Evolutionary conservation across 2,888 invertebrate genomes (phyloP).

Genomic region (Pyrrhia umbra): DNA sequence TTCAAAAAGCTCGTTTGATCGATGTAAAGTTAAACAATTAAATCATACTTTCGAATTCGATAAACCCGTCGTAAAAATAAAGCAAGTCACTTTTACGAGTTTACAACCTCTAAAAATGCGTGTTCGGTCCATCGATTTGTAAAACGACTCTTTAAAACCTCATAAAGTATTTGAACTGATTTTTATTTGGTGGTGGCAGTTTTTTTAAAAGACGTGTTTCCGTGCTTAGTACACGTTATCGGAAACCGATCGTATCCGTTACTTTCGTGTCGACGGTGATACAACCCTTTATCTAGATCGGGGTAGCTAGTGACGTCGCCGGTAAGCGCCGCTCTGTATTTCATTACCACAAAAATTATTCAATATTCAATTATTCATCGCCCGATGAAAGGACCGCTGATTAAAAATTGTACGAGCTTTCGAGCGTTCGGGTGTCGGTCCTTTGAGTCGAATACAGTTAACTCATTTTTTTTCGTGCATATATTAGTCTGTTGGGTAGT

Average conservation of each 20-base stretch:
- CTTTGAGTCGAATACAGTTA: not conserved
- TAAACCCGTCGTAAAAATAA: constrained; percentile 35
- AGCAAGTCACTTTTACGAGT: constrained; percentile 44
- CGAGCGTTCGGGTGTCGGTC: constrained; percentile 11
- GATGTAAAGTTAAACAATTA: constrained; percentile 17
- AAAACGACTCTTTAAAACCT: constrained; percentile 60
- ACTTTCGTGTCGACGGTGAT: constrained; percentile 78
- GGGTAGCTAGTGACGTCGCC: constrained; percentile 80
- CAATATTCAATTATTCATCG: constrained; percentile 82
- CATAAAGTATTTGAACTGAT: constrained; percentile 64
- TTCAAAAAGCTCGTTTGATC: not conserved
- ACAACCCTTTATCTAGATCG: constrained; percentile 89
- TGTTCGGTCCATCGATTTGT: constrained; percentile 54
- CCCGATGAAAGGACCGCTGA: constrained; percentile 52
- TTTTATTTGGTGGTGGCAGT: constrained; percentile 61
- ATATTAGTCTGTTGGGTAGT: not conserved
- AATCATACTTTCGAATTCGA: constrained; percentile 13
- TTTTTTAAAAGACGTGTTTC: constrained; percentile 71
- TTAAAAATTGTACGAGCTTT: constrained; percentile 46
- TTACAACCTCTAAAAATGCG: constrained; percentile 48
- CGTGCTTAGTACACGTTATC: constrained; percentile 85
- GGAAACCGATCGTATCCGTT: constrained; percentile 79
- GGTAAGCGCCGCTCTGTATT: constrained; percentile 71
- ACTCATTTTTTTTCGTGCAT: not conserved
- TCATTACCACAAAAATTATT: constrained; percentile 84